phyloP scores from a whole-genome alignment of 2,113 vertebrate genomes.

The Percina caprodes region DNA sequence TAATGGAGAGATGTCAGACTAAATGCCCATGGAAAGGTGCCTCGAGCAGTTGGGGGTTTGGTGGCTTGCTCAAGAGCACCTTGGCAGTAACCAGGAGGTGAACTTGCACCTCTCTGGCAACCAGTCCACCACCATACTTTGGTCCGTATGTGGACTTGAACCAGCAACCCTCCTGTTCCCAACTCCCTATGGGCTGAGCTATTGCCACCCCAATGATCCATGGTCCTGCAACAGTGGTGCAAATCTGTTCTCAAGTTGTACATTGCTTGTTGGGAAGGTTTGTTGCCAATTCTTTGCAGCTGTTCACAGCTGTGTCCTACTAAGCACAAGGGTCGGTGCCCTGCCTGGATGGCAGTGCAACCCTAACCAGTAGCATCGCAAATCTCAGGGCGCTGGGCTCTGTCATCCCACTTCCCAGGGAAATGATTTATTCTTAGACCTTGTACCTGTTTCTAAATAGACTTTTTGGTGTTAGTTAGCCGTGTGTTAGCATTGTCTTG shows the following conservation, averaged over 20 bases:
- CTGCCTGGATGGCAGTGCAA: not conserved
- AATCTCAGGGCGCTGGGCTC: slow-evolving; percentile 7
- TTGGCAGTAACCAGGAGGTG: too few relatives aligned
- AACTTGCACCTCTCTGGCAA: too few relatives aligned
- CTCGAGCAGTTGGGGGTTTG: too few relatives aligned
- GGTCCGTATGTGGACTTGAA: too few relatives aligned
- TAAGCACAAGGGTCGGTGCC: not conserved
- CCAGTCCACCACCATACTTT: too few relatives aligned
- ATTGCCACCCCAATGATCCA: too few relatives aligned
- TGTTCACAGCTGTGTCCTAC: not conserved
- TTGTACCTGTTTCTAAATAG: not conserved
- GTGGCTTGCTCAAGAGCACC: too few relatives aligned
- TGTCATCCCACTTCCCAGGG: not conserved
- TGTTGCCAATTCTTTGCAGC: slow-evolving; percentile 5
- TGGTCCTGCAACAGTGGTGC: not conserved
- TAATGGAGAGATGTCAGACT: too few relatives aligned
- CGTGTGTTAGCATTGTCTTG: not conserved
- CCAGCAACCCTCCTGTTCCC: too few relatives aligned
- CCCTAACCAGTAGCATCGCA: not conserved
- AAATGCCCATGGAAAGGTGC: too few relatives aligned
- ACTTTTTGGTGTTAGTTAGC: not conserved
- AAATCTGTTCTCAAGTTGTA: not conserved
- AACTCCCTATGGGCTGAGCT: too few relatives aligned
- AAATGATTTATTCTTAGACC: not conserved
- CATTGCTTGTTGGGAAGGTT: not conserved